A percentile compares a stretch with the other conserved stretches of the same genome.
Conservation (phyloP, 2,888 invertebrate genomes). For the Stegophylla sp. region DNA sequence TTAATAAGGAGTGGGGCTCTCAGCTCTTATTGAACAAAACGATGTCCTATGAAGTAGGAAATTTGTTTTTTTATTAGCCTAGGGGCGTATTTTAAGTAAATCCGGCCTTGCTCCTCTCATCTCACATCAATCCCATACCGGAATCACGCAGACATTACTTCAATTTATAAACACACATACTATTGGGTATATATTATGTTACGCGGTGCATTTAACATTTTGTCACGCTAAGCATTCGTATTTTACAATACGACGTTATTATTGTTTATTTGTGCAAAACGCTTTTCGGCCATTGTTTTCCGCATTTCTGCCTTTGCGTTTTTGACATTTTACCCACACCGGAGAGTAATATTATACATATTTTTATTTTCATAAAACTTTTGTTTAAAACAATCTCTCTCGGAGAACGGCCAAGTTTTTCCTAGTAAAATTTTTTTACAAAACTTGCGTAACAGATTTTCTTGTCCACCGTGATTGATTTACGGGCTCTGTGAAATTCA, state of each 20-base stretch:
- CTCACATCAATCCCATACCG: too few relatives aligned
- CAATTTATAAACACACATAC: too few relatives aligned
- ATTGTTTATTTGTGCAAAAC: neutral
- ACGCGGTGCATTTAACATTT: too few relatives aligned
- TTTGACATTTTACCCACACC: conserved; percentile 12
- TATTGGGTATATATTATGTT: too few relatives aligned
- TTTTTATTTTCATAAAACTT: conserved; percentile 40
- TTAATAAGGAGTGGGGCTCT: too few relatives aligned
- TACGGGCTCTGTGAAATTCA: neutral
- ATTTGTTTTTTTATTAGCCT: too few relatives aligned
- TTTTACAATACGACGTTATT: neutral
- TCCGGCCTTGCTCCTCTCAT: too few relatives aligned
- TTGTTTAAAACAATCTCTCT: conserved; percentile 16
- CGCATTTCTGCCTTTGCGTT: neutral
- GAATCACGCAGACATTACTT: too few relatives aligned
- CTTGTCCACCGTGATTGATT: conserved; percentile 28
- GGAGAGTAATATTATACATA: conserved; percentile 17
- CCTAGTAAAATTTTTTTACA: conserved; percentile 3
- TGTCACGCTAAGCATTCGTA: neutral
- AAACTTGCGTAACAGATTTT: conserved; percentile 24
- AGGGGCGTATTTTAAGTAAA: too few relatives aligned
- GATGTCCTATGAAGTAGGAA: too few relatives aligned
- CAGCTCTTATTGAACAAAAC: too few relatives aligned
- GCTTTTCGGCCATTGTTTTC: neutral
- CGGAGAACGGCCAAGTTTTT: conserved; percentile 15